A percentile compares a stretch with the other conserved stretches of the same genome.
phyloP scores from a whole-genome alignment of 92 coral and sea anemone genomes.

The Bergia sp. region DNA sequence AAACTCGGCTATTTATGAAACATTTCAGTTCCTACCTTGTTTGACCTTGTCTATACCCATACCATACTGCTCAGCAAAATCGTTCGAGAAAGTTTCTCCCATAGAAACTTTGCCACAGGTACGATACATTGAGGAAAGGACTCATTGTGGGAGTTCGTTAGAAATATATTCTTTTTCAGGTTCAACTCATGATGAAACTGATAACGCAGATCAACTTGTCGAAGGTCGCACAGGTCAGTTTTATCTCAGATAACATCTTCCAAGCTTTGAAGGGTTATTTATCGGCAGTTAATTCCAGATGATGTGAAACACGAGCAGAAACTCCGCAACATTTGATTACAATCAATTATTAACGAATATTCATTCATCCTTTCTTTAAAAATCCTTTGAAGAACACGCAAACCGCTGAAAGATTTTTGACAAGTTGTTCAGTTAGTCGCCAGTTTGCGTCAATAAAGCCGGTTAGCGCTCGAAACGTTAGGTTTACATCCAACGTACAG shows the following conservation, averaged over 20 bases:
- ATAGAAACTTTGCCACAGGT: background rate
- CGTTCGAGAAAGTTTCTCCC: background rate
- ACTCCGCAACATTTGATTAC: background rate
- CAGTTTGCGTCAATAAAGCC: too few species aligned
- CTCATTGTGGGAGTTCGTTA: background rate
- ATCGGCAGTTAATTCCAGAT: constrained; percentile 44
- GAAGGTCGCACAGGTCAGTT: background rate
- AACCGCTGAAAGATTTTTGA: background rate
- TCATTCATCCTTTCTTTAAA: background rate
- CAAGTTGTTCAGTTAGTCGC: too few species aligned
- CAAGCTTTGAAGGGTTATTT: constrained; percentile 29
- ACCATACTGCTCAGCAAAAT: too few species aligned
- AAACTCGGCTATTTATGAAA: background rate
- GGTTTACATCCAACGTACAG: too few species aligned
- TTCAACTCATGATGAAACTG: background rate
- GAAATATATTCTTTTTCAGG: background rate
- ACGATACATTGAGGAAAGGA: background rate
- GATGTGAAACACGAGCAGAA: constrained; percentile 14
- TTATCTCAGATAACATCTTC: constrained; percentile 37
- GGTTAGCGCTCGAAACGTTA: too few species aligned
- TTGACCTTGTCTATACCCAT: background rate
- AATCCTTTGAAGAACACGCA: background rate
- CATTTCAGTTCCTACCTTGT: background rate
- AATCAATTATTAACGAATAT: background rate
- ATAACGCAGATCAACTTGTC: background rate